phyloP scores from a whole-genome alignment of 1,140 invertebrate genomes.

The Drosophila nebulosa region DNA sequence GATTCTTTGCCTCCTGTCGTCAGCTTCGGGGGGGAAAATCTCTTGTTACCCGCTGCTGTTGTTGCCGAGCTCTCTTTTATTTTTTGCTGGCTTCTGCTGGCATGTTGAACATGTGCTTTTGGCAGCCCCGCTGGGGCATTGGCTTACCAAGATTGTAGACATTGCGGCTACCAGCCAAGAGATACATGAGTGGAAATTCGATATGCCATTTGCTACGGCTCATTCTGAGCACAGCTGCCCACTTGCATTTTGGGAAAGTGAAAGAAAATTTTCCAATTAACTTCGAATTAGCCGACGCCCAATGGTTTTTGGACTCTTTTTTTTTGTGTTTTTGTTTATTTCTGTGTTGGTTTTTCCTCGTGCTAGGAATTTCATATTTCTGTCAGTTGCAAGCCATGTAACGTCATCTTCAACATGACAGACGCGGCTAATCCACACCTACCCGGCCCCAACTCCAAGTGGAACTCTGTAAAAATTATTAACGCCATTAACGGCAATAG shows the following conservation, averaged over 20 bases:
- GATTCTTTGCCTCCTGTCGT: slow-evolving; percentile 22
- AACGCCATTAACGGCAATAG: slow-evolving; percentile 78
- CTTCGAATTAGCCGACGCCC: slow-evolving; percentile 52
- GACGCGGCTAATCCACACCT: slow-evolving; percentile 50
- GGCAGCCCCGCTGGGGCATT: slow-evolving; percentile 7
- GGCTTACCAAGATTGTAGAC: slow-evolving; percentile 26
- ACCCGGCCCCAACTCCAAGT: slow-evolving; percentile 26
- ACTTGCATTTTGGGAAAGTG: slow-evolving; percentile 26
- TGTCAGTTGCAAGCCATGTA: slow-evolving; percentile 50
- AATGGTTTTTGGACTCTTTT: no score
- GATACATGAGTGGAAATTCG: slow-evolving; percentile 32
- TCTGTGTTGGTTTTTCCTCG: not conserved
- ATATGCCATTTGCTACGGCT: slow-evolving; percentile 46
- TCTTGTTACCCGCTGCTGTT: slow-evolving; percentile 13
- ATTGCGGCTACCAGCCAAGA: slow-evolving; percentile 40
- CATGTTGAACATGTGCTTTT: slow-evolving; percentile 51
- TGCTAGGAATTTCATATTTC: slow-evolving; percentile 36
- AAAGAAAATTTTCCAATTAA: slow-evolving; percentile 49
- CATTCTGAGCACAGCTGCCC: slow-evolving; percentile 11
- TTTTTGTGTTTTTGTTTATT: no score
- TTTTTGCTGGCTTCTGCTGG: slow-evolving; percentile 11
- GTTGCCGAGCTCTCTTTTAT: slow-evolving; percentile 8
- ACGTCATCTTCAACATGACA: slow-evolving; percentile 57
- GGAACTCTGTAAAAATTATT: slow-evolving; percentile 55
- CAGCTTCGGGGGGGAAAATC: slow-evolving; percentile 1